A percentile compares a stretch with the other conserved stretches of the same genome.
Evolutionary conservation across 2,797 vertebrate species (phyloP).

Genomic region (Pantherophis vulpinus): DNA sequence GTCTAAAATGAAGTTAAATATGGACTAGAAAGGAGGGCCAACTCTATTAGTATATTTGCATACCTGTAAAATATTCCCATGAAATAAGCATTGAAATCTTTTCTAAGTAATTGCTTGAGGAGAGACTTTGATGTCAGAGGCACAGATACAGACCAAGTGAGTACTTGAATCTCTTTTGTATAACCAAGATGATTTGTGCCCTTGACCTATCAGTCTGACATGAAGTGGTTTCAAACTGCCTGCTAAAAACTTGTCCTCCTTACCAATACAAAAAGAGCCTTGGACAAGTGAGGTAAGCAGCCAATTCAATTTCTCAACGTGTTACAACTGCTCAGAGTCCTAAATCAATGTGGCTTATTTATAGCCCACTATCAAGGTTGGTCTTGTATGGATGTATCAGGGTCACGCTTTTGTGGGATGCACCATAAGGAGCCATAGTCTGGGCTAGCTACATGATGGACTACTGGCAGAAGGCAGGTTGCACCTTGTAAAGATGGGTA

Average conservation of each 20-base stretch:
- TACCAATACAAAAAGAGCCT: constrained; percentile 4
- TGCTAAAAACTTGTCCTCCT: constrained; percentile 1
- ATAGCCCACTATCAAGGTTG: constrained; percentile 2
- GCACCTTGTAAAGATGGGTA: neutral
- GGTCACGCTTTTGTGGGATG: neutral
- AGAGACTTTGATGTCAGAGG: neutral
- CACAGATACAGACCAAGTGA: neutral
- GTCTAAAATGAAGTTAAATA: neutral
- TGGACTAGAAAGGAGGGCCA: neutral
- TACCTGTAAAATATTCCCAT: neutral
- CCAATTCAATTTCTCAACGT: constrained; percentile 18
- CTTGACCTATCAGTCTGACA: neutral
- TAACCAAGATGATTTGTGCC: neutral
- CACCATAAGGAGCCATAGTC: neutral
- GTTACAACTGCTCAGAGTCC: neutral
- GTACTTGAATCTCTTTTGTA: neutral
- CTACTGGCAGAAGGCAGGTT: neutral
- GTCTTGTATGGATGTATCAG: neutral
- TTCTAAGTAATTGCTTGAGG: neutral
- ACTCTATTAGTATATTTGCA: neutral
- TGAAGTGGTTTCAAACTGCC: neutral
- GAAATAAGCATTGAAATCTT: neutral
- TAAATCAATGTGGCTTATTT: constrained; percentile 15
- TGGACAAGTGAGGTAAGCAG: constrained; percentile 1
- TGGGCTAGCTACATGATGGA: neutral